A percentile compares a stretch with the other conserved stretches of the same genome.
These are phyloP conservation scores for Gambusia holbrooki DNA, from an alignment of 2,113 vertebrate species.

Conservation along the genomic window DNA sequence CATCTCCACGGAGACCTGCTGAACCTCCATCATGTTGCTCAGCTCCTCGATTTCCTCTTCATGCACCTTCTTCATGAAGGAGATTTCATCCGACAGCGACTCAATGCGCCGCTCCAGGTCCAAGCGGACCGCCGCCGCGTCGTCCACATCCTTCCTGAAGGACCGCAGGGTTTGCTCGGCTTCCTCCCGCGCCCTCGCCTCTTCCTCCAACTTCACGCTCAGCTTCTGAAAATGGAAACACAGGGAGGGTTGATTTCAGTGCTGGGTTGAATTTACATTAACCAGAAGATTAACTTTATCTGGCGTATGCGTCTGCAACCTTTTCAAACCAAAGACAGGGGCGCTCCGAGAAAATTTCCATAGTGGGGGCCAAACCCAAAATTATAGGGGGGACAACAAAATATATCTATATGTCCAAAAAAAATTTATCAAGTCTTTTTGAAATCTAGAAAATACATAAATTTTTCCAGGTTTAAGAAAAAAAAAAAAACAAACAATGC, in stretches of 20 bases:
- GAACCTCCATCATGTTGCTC: conserved; percentile 85
- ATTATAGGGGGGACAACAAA: too few species aligned
- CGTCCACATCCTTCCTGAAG: conserved; percentile 88
- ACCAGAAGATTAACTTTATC: too few species aligned
- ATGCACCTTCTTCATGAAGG: conserved; percentile 88
- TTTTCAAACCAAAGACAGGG: too few species aligned
- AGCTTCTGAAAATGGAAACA: conserved; percentile 59
- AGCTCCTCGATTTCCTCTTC: conserved; percentile 90
- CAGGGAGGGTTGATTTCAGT: not conserved
- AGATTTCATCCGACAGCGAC: conserved; percentile 90
- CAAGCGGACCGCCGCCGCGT: conserved; percentile 86
- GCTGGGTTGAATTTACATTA: too few species aligned
- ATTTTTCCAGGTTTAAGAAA: too few species aligned
- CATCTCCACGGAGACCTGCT: conserved; percentile 86
- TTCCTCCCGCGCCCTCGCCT: conserved; percentile 82
- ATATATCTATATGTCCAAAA: too few species aligned
- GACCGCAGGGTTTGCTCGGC: conserved; percentile 86
- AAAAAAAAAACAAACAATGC: too few species aligned
- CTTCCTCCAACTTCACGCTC: conserved; percentile 83
- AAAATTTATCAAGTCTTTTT: too few species aligned
- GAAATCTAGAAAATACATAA: too few species aligned
- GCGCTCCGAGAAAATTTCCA: too few species aligned
- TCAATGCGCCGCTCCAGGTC: conserved; percentile 92
- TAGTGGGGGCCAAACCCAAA: too few species aligned
- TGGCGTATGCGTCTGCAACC: too few species aligned